Conservation (phyloP, 1,140 invertebrate species). For the Drosophila azteca region DNA sequence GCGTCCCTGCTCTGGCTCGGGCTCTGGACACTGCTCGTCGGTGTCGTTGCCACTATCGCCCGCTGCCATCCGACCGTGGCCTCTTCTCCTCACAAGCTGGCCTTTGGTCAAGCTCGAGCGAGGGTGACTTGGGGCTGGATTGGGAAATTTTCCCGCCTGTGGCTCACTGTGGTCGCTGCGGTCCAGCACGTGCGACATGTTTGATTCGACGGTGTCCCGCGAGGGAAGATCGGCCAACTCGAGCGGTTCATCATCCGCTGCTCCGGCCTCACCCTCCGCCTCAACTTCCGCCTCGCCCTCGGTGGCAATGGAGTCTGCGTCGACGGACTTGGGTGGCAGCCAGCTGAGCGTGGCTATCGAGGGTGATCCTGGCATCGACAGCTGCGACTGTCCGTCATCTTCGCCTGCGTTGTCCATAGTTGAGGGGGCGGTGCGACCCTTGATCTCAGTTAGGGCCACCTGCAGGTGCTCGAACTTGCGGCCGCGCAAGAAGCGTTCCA, state of each 20-base stretch:
- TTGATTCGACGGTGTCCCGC: conserved; percentile 87
- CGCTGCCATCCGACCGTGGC: conserved; percentile 12
- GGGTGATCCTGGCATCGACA: conserved; percentile 87
- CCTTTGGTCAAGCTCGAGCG: not conserved
- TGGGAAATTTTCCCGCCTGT: conserved; percentile 13
- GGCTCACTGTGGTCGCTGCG: conserved; percentile 72
- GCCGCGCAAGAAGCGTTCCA: conserved; percentile 93
- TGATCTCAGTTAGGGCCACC: conserved; percentile 89
- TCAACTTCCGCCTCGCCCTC: conserved; percentile 72
- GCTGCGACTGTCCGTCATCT: conserved; percentile 85
- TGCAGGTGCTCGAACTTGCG: conserved; percentile 95
- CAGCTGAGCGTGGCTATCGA: conserved; percentile 90
- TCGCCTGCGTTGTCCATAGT: conserved; percentile 53
- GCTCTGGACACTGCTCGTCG: conserved; percentile 73
- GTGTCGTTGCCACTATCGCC: conserved; percentile 75
- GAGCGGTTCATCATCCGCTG: conserved; percentile 56
- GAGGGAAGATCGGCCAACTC: conserved; percentile 86
- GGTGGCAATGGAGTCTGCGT: conserved; percentile 85
- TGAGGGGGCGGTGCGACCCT: conserved; percentile 81
- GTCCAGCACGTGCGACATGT: conserved; percentile 84
- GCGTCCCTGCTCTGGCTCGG: conserved; percentile 47
- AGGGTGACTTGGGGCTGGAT: conserved; percentile 18
- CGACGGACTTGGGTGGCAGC: conserved; percentile 86
- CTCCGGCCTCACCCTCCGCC: conserved; percentile 49
- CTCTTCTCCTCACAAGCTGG: too few relatives aligned